Evolutionary conservation across 2,888 invertebrate genomes (phyloP).

Genomic region (Tridacna gigas): DNA sequence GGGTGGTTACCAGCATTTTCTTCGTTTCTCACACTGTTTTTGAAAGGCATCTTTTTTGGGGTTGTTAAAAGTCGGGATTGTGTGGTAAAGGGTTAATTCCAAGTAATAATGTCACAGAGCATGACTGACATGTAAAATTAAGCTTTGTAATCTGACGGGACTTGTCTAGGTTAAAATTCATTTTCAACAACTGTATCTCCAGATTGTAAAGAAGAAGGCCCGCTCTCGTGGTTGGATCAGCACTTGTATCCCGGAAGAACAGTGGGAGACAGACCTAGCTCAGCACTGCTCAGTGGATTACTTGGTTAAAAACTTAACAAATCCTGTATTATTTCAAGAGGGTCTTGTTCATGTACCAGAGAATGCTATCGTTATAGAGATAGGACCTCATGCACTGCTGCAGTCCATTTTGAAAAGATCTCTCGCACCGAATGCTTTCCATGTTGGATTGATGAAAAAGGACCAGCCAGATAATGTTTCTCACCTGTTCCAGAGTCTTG

Average conservation of each 20-base stretch:
- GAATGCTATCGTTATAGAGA: constrained; percentile 94
- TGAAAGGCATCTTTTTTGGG: too few relatives aligned
- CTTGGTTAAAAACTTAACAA: constrained; percentile 97
- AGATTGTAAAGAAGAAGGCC: constrained; percentile 90
- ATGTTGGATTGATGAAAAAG: constrained; percentile 94
- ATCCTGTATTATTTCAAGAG: constrained; percentile 96
- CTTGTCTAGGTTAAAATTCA: background rate
- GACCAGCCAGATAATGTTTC: constrained; percentile 87
- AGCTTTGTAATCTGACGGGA: background rate
- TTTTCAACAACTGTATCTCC: background rate
- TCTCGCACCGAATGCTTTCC: constrained; percentile 89
- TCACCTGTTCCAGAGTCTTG: constrained; percentile 43
- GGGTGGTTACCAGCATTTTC: too few relatives aligned
- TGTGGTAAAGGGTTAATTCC: too few relatives aligned
- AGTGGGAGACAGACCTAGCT: constrained; percentile 92
- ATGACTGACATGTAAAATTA: background rate
- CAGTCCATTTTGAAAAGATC: constrained; percentile 96
- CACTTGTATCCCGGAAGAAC: constrained; percentile 94
- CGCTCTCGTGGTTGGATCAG: constrained; percentile 95
- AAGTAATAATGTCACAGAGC: background rate
- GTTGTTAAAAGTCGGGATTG: too few relatives aligned
- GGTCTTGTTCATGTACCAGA: constrained; percentile 93
- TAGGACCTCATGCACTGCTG: constrained; percentile 97
- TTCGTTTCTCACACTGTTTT: too few relatives aligned
- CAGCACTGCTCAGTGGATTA: constrained; percentile 95